Percentiles rank a stretch among this genome's conserved stretches.
These are phyloP conservation scores for Clunio marinus DNA, from an alignment of 2,888 invertebrate species.

Conservation along the genomic window DNA sequence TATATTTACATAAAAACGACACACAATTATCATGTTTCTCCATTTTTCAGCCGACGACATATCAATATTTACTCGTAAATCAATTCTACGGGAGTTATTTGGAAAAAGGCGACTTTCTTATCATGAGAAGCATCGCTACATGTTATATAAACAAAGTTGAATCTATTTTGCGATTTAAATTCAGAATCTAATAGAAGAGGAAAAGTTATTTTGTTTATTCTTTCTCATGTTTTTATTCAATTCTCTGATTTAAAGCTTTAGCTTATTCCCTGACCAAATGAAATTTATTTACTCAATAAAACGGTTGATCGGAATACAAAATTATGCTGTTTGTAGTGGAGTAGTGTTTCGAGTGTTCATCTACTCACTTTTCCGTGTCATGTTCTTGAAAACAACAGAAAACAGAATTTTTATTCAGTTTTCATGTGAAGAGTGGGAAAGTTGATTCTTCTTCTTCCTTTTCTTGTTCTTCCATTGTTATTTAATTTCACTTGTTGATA, in stretches of 20 bases:
- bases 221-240: not conserved
- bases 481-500: not conserved
- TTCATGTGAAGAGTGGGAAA: not conserved
- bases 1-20: no score
- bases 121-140: no score
- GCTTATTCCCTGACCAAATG: not conserved
- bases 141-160: no score
- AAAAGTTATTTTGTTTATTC: not conserved
- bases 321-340: conserved; percentile 15
- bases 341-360: not conserved
- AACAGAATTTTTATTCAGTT: not conserved
- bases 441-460: no score
- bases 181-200: no score
- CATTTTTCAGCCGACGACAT: no score
- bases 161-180: no score
- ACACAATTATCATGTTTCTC: no score
- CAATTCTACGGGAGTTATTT: no score
- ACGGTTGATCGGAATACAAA: conserved; percentile 33
- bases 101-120: no score
- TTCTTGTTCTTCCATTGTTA: no score
- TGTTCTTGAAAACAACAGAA: not conserved
- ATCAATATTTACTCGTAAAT: no score
- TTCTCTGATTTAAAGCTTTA: not conserved
- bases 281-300: conserved; percentile 37
- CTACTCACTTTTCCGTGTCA: not conserved